Evolutionary conservation across 2,113 vertebrate genomes (phyloP).

Genomic region (Felis chaus): DNA sequence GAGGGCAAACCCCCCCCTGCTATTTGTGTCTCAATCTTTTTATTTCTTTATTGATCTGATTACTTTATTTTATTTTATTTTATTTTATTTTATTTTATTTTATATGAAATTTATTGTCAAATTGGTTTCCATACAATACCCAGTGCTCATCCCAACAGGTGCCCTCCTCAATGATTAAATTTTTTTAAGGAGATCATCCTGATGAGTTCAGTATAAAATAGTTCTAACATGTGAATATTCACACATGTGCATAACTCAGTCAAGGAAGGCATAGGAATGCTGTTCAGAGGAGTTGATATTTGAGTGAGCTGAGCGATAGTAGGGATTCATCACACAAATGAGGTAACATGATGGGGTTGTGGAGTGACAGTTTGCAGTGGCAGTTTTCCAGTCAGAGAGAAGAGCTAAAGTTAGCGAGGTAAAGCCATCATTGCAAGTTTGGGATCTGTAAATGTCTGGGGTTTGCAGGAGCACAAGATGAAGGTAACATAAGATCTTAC

Average conservation of each 20-base stretch:
- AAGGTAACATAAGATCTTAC: not conserved
- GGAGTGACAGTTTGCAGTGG: not conserved
- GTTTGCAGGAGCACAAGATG: not conserved
- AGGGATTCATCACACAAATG: not conserved
- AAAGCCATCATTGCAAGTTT: not conserved
- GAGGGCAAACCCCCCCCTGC: not conserved
- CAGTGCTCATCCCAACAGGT: too few species aligned
- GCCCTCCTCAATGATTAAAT: not conserved
- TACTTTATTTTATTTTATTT: too few species aligned
- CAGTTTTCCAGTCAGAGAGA: not conserved
- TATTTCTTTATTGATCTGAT: not conserved
- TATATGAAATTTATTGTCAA: too few species aligned
- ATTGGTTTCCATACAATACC: too few species aligned
- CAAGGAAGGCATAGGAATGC: not conserved
- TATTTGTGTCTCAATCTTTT: not conserved
- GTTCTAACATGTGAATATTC: not conserved
- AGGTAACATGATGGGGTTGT: fast-evolving
- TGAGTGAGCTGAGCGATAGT: not conserved
- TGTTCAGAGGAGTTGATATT: not conserved
- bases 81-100: too few species aligned
- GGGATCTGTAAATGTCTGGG: not conserved
- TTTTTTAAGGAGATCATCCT: not conserved
- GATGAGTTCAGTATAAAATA: not conserved
- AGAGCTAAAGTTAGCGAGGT: not conserved
- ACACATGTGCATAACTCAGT: not conserved